phyloP scores from a whole-genome alignment of 2,797 vertebrate genomes.

The Pempheris klunzingeri region DNA sequence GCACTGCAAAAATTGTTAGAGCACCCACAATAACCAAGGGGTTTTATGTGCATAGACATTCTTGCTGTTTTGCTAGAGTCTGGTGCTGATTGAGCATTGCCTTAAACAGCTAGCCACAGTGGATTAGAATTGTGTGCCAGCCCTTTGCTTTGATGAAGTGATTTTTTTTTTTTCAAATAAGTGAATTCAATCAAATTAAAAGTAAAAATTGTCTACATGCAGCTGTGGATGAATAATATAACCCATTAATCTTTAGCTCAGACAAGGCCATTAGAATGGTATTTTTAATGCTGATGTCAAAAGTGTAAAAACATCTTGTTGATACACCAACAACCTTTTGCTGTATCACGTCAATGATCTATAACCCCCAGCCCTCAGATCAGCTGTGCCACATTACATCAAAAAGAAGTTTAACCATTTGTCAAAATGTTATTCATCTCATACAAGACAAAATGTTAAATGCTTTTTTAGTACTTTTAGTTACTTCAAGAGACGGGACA shows the following conservation, averaged over 20 bases:
- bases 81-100: slow-evolving; percentile 8
- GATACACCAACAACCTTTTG: neutral
- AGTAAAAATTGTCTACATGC: neutral
- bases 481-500: neutral
- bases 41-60: neutral
- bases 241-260: neutral
- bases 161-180: neutral
- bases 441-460: neutral
- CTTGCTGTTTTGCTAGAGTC: slow-evolving; percentile 1
- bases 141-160: neutral
- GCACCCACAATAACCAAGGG: neutral
- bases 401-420: neutral
- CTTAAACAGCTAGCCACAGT: neutral
- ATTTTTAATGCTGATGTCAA: slow-evolving; percentile 6
- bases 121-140: slow-evolving; percentile 10
- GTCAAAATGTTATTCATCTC: slow-evolving; percentile 1
- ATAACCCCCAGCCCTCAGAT: neutral
- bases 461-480: neutral
- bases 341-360: neutral
- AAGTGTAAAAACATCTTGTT: neutral
- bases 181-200: slow-evolving; percentile 10
- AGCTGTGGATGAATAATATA: neutral
- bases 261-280: neutral
- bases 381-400: slow-evolving; percentile 1
- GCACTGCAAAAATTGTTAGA: slow-evolving; percentile 14